Base-by-base conservation (phyloP, 2,888 invertebrate genomes). In the Pristionchus arcanus region DNA sequence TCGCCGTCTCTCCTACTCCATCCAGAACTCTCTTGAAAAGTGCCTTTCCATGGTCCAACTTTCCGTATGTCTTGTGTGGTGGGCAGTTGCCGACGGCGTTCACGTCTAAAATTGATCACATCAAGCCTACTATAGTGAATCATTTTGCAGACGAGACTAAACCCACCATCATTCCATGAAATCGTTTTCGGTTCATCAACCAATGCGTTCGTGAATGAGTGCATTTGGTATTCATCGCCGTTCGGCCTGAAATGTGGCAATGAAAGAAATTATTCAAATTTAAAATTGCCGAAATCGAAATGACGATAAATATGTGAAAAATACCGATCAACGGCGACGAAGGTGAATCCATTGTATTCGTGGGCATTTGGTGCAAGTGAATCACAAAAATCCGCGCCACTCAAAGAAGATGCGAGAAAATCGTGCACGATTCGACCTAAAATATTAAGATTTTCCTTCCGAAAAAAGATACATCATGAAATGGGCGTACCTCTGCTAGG, bases 331-430 rank as follows among this genome's bases (percentile, higher is more conserved):
- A 87, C n/a, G 42, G 87, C 87, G 21, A 87, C 68, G 42, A 87
- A 87, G 4, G 87, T 87, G 87, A 87, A 87, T 87, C 87, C 87
- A 68, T 87, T 87, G 68, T 42, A 87, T 19, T 87, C 53, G 3
- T 7, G 21, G 2, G 68, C 87, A 21, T 7, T 21, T 0, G 87
- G 49, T 13, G 66, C 28, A 19, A 87, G 49, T 1, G 66, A 66
- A 42, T 59, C 42, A 25, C 87, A 87, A 31, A 68, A 87, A 19
- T 55, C 84, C 28, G 49, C 84, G 0, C 84, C 84, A 2, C 2
- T 34, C 59, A 55, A 25, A 4, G 37, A 1, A n/a, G 84, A 85
- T 5, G 9, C 3, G 2, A 85, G 84, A 28, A 59, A 85, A 59
- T 59, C 84, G 25, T 85, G 55, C 11, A 85, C 84, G 25, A 85